A percentile compares a stretch with the other conserved stretches of the same genome.
These are phyloP conservation scores for Hippocampus comes DNA, from an alignment of 2,113 vertebrate genomes.

Conservation along the genomic window DNA sequence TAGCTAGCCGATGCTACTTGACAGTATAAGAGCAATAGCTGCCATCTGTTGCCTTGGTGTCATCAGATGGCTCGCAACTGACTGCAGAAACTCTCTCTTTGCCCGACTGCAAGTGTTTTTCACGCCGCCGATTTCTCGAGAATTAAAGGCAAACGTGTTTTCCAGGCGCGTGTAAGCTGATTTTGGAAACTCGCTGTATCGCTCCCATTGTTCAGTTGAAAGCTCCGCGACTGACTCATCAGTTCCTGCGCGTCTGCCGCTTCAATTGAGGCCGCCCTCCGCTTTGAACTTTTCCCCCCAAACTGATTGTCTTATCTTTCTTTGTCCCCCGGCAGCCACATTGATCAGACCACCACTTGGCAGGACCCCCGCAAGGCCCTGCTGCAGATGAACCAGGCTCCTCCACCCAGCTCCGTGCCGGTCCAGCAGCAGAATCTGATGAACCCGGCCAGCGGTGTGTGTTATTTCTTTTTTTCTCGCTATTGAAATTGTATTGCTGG, in stretches of 20 bases:
- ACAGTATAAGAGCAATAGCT: neutral
- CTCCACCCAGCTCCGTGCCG: constrained; percentile 81
- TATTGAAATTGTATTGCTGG: no score
- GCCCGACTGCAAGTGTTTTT: neutral
- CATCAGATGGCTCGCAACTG: no score
- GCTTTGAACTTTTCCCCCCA: constrained; percentile 12
- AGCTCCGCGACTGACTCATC: constrained; percentile 1
- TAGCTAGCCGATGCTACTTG: neutral
- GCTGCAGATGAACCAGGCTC: constrained; percentile 86
- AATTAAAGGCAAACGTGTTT: neutral
- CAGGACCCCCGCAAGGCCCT: constrained; percentile 94
- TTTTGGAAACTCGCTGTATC: neutral
- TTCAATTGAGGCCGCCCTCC: neutral
- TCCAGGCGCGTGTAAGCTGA: neutral
- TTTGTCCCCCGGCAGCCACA: constrained; percentile 78
- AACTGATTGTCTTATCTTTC: neutral
- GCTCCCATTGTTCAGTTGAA: neutral
- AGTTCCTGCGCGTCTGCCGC: constrained; percentile 15
- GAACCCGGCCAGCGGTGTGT: constrained; percentile 85
- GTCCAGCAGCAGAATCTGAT: constrained; percentile 87
- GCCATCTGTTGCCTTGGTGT: neutral
- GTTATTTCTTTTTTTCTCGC: neutral
- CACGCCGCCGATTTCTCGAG: neutral
- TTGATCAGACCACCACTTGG: constrained; percentile 97
- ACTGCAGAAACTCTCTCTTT: neutral